A percentile compares a stretch with the other conserved stretches of the same genome.
Evolutionary conservation across 2,797 vertebrate species (phyloP).

Genomic region (Manis crassicaudata): DNA sequence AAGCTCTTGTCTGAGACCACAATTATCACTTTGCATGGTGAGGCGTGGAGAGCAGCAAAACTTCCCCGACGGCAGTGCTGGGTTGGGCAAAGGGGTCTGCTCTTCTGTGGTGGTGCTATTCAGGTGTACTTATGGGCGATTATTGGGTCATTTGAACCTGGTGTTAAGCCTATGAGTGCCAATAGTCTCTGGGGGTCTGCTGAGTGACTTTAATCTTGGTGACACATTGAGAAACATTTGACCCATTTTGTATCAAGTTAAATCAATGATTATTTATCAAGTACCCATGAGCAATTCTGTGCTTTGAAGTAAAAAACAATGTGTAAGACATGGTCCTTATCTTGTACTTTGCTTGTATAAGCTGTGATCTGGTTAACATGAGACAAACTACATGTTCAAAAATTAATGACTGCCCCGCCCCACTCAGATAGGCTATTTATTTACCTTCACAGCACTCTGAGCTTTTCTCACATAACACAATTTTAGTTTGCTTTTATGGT

Average conservation of each 20-base stretch:
- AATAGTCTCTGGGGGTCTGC: neutral
- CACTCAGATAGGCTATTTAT: neutral
- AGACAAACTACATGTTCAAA: neutral
- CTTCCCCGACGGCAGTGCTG: neutral
- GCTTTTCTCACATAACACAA: neutral
- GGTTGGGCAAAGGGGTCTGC: neutral
- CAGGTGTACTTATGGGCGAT: neutral
- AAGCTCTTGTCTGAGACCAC: neutral
- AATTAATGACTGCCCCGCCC: neutral
- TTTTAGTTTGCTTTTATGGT: neutral
- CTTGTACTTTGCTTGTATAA: neutral
- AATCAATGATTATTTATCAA: neutral
- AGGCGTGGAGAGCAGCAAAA: neutral
- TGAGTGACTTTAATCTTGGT: constrained; percentile 10
- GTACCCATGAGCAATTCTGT: neutral
- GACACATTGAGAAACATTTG: neutral
- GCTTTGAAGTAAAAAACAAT: constrained; percentile 1
- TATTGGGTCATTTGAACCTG: neutral
- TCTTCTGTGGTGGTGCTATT: neutral
- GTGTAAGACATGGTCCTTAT: neutral
- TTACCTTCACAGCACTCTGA: neutral
- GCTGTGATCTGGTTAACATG: neutral
- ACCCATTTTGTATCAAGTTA: constrained; percentile 2
- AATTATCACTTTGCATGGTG: neutral
- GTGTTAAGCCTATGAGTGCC: neutral